These are phyloP conservation scores for Scolopax mira DNA, from an alignment of 2,113 vertebrate genomes.

Conservation along the genomic window DNA sequence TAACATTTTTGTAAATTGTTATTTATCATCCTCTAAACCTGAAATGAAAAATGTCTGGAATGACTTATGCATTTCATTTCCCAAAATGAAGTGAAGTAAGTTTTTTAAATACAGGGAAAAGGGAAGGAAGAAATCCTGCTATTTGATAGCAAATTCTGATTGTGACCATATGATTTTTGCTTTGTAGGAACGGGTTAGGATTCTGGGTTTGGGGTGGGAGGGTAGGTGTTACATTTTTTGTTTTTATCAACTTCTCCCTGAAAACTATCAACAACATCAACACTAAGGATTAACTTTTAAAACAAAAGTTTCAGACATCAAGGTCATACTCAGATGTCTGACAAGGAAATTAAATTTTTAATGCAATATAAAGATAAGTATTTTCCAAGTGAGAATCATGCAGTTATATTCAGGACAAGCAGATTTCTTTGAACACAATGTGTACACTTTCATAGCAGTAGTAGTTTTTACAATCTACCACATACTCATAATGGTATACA, in stretches of 20 bases:
- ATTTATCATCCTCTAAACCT: constrained; percentile 26
- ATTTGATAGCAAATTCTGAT: background rate
- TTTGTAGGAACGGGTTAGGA: background rate
- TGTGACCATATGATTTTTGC: background rate
- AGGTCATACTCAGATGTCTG: background rate
- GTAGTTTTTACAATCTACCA: background rate
- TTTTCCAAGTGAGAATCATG: background rate
- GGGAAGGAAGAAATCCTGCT: background rate
- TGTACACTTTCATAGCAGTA: background rate
- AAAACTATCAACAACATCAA: background rate
- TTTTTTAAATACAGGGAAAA: background rate
- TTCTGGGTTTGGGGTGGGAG: no score
- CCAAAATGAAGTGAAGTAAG: background rate
- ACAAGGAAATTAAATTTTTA: background rate
- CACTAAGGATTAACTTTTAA: background rate
- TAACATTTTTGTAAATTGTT: background rate
- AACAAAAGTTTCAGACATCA: background rate
- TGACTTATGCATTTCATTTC: background rate
- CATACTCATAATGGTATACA: background rate
- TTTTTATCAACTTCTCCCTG: background rate
- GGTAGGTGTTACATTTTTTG: background rate
- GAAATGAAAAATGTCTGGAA: background rate
- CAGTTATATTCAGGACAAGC: background rate
- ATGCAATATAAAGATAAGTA: background rate
- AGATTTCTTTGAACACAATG: background rate